Conservation (phyloP, 1,140 invertebrate species). For the Lasaia peninsularis region DNA sequence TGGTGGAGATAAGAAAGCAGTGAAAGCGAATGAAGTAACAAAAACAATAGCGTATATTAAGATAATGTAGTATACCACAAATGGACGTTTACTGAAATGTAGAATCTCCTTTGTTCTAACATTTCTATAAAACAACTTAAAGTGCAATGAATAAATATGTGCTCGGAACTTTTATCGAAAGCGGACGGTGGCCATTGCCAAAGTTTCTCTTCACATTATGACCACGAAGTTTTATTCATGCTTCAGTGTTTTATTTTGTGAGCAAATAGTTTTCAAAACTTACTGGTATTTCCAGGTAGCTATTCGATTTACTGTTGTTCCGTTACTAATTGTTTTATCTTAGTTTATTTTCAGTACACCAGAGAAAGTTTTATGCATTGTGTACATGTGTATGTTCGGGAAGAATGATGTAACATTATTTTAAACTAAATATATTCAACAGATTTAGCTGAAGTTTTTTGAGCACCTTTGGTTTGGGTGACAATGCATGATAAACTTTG, state of each 20-base stretch:
- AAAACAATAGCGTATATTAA: slow-evolving; percentile 10
- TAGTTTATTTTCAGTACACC: no score
- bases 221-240: background rate
- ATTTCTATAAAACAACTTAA: slow-evolving; percentile 21
- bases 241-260: background rate
- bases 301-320: no score
- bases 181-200: slow-evolving; percentile 1
- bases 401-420: no score
- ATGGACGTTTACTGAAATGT: slow-evolving; percentile 1
- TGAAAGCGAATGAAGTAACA: slow-evolving; percentile 7
- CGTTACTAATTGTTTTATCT: background rate
- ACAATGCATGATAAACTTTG: no score
- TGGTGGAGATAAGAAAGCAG: no score
- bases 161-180: slow-evolving; percentile 1
- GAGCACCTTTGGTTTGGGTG: no score
- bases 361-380: no score
- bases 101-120: slow-evolving; percentile 11
- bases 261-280: no score
- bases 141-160: slow-evolving; percentile 20
- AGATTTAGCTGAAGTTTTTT: no score
- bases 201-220: slow-evolving; percentile 6
- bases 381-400: no score
- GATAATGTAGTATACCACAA: slow-evolving; percentile 2
- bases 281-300: no score
- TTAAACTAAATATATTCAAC: no score